Evolutionary conservation across 2,113 vertebrate species (phyloP).

Genomic region (Nerophis ophidion): DNA sequence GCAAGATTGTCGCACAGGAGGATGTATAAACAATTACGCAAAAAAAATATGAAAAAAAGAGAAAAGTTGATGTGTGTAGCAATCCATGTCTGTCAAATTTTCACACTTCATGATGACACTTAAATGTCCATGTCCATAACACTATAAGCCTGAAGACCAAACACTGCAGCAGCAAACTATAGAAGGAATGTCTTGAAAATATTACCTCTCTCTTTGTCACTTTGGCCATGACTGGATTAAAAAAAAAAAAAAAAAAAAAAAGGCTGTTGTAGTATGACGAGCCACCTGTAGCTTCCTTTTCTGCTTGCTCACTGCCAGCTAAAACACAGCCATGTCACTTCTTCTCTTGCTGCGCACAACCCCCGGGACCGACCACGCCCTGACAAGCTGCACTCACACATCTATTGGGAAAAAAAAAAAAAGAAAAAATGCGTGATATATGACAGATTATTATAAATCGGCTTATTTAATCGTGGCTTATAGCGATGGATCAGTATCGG

Average conservation of each 20-base stretch:
- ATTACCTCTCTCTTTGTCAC: conserved; percentile 19
- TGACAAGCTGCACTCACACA: conserved; percentile 49
- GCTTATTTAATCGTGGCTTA: conserved; percentile 26
- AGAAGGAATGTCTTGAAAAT: conserved; percentile 23
- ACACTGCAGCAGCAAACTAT: conserved; percentile 1
- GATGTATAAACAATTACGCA: conserved; percentile 22
- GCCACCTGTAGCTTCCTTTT: conserved; percentile 31
- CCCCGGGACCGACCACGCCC: conserved; percentile 19
- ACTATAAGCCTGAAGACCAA: conserved; percentile 13
- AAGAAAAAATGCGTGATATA: conserved; percentile 29
- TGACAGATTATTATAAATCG: conserved; percentile 16
- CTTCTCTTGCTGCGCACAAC: conserved; percentile 23
- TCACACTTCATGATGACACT: conserved; percentile 30
- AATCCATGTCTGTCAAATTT: conserved; percentile 2
- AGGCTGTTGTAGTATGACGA: conserved; percentile 48
- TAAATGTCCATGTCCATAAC: conserved; percentile 12
- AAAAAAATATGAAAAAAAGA: conserved; percentile 41
- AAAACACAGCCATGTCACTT: conserved; percentile 39
- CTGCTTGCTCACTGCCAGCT: conserved; percentile 58
- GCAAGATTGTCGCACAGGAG: neutral
- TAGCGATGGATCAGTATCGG: conserved; percentile 12
- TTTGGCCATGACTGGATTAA: conserved; percentile 52
- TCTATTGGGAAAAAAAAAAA: conserved; percentile 16
- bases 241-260: conserved; percentile 35
- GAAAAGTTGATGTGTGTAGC: neutral